Evolutionary conservation across 2,113 vertebrate genomes (phyloP).

Genomic region (Stegostoma tigrinum): DNA sequence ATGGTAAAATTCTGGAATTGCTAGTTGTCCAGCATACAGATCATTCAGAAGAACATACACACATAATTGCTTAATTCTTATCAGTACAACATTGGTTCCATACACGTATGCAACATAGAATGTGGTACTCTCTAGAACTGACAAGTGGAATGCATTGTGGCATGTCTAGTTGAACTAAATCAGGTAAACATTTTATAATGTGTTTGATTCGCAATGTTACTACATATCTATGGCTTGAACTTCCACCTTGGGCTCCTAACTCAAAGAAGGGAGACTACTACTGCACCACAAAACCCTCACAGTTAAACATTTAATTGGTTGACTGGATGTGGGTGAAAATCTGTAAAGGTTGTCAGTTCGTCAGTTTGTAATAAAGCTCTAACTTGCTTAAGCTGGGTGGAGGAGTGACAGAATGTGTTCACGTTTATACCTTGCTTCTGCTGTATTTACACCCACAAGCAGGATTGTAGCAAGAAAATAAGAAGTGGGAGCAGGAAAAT

Average conservation of each 20-base stretch:
- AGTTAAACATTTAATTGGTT: too few species aligned
- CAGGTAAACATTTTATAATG: neutral
- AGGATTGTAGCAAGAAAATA: neutral
- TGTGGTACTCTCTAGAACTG: neutral
- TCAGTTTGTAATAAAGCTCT: neutral
- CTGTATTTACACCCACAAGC: neutral
- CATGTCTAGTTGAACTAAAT: neutral
- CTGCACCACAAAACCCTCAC: too few species aligned
- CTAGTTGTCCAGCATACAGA: neutral
- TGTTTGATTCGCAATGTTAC: too few species aligned
- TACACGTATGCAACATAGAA: neutral
- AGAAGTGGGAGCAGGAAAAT: neutral
- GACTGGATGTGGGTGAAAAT: neutral
- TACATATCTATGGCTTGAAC: too few species aligned
- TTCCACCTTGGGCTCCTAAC: too few species aligned
- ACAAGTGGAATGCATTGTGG: neutral
- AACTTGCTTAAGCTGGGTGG: too few species aligned
- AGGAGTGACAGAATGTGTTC: neutral
- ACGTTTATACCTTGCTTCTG: neutral
- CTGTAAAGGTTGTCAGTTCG: neutral
- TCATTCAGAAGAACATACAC: neutral
- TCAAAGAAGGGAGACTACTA: too few species aligned
- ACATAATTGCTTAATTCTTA: neutral
- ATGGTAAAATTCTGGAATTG: neutral
- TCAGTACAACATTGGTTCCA: neutral